Base-by-base conservation (phyloP, 2,797 vertebrate species). In the Eremophila alpestris region DNA sequence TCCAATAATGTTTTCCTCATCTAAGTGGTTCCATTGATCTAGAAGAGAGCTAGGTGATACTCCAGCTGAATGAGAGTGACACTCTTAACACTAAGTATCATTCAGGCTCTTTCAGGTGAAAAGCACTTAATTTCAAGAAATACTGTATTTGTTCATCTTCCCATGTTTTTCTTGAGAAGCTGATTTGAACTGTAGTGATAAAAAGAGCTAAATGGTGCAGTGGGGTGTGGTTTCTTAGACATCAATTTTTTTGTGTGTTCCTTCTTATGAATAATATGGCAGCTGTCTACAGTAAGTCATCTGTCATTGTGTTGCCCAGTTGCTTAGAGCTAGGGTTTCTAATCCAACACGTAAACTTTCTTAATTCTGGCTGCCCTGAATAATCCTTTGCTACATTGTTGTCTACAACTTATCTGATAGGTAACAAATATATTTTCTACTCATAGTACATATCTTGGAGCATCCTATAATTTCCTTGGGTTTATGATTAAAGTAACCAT, bases 41-140 rank as follows among this genome's bases (percentile, higher is more conserved):
- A 34, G 58, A 43, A 64, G 40, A 92, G 82, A 92, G 58, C 58
- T 90, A 75, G 84, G 46, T 91, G 55, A 58, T 95, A 75, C 69
- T 91, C 87, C 67, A 83, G 36, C 76, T 91, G 82, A 89, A 87
- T 34, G 41, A 88, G 69, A 74, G 73, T 81, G 87, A 86, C 46
- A 38, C 63, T 93, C 46, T 56, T 56, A 60, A 52, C 69, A 26
- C 18, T 26, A 67, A 90, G 87, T 65, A 67, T 71, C 58, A 89
- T 92, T 92, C 54, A 64, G 70, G 65, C 43, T 87, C 34, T 83
- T 92, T 93, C 65, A 92, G 55, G 60, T 59, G 32, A 81, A 93
- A 93, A 85, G 46, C 68, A 63, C 73, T 80, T 64, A 26, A 70
- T 86, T 94, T 85, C 79, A 89, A 70, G 45, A 77, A 91, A 83